A percentile compares a stretch with the other conserved stretches of the same genome.
phyloP scores from a whole-genome alignment of 1,140 invertebrate species.

The Metaphire vulgaris region DNA sequence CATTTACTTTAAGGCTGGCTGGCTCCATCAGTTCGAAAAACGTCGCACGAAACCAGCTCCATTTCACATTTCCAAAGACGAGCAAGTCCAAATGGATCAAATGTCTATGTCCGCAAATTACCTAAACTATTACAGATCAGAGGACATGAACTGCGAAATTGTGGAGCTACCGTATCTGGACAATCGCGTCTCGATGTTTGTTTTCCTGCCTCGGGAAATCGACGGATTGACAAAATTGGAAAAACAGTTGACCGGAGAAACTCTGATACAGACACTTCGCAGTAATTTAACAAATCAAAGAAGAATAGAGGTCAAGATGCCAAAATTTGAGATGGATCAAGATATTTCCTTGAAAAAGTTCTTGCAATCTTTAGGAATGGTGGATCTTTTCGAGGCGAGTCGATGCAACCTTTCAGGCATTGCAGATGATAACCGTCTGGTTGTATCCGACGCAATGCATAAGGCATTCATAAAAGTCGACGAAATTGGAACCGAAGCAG shows the following conservation, averaged over 20 bases:
- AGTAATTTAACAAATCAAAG: no score
- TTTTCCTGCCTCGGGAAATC: not conserved
- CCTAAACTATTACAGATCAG: not conserved
- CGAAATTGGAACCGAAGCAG: not conserved
- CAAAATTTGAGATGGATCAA: not conserved
- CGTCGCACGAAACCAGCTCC: not conserved
- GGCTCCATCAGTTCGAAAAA: not conserved
- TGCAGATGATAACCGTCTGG: not conserved
- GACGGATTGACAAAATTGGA: conserved; percentile 32
- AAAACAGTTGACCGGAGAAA: not conserved
- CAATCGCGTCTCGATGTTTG: not conserved
- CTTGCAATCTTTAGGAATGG: not conserved
- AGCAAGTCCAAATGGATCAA: not conserved
- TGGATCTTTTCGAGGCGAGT: not conserved
- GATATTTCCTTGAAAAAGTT: not conserved
- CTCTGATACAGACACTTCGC: not conserved
- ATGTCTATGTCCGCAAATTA: not conserved
- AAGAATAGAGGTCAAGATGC: not conserved
- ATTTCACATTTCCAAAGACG: not conserved
- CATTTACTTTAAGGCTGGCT: not conserved
- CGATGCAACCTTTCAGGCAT: not conserved
- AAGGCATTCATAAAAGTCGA: not conserved
- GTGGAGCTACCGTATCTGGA: conserved; percentile 5
- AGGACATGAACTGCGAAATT: conserved; percentile 6
- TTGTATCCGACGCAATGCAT: not conserved